Percentiles rank a stretch among this genome's conserved stretches.
Evolutionary conservation across 2,113 vertebrate genomes (phyloP).

Genomic region (Aspiorhynchus laticeps): DNA sequence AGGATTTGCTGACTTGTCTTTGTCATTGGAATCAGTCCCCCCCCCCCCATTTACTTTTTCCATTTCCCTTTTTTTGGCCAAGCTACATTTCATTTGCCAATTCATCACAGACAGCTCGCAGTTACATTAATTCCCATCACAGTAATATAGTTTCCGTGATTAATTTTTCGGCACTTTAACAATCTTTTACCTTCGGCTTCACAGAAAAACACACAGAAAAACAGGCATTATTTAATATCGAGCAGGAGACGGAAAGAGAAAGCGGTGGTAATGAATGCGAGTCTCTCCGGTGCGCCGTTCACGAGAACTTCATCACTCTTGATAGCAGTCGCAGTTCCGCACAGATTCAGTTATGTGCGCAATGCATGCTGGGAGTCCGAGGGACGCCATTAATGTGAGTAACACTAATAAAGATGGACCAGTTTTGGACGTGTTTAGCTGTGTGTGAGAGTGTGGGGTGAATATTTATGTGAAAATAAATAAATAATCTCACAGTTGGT

Average conservation of each 20-base stretch:
- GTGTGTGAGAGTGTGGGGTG: neutral
- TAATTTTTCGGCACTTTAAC: constrained; percentile 72
- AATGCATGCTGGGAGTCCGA: constrained; percentile 48
- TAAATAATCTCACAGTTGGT: constrained; percentile 18
- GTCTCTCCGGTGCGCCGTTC: constrained; percentile 65
- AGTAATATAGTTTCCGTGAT: constrained; percentile 74
- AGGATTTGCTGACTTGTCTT: constrained; percentile 69
- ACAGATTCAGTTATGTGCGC: constrained; percentile 58
- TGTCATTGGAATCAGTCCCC: constrained; percentile 53
- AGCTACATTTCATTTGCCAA: constrained; percentile 65
- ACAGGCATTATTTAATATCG: constrained; percentile 75
- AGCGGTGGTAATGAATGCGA: constrained; percentile 71
- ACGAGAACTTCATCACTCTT: constrained; percentile 65
- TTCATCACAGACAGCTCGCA: constrained; percentile 66
- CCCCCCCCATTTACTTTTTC: constrained; percentile 35
- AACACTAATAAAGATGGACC: constrained; percentile 47
- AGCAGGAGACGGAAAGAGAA: constrained; percentile 69
- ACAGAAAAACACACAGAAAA: constrained; percentile 45
- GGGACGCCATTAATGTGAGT: constrained; percentile 30
- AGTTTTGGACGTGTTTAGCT: constrained; percentile 37
- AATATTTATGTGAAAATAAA: constrained; percentile 23
- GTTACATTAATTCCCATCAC: constrained; percentile 72
- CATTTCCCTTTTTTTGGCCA: constrained; percentile 42
- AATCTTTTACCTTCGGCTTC: constrained; percentile 46
- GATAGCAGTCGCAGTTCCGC: constrained; percentile 15